Evolutionary conservation across 2,888 invertebrate genomes (phyloP).

Genomic region (Oxytorus armatus): DNA sequence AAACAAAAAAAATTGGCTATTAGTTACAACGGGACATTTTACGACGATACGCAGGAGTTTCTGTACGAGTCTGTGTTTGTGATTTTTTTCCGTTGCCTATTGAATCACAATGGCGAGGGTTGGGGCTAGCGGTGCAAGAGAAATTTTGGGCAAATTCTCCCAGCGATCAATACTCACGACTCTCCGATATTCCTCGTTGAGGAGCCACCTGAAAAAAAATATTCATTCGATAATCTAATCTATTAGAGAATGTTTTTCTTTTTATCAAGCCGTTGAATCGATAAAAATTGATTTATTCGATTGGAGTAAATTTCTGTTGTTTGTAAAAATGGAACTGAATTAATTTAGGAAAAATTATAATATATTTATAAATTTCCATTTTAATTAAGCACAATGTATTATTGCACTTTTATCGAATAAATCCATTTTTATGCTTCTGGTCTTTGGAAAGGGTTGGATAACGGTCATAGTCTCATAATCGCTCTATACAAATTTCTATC

Average conservation of each 20-base stretch:
- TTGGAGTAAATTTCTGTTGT: neutral
- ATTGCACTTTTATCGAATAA: slow-evolving; percentile 1
- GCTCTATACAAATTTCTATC: slow-evolving; percentile 38
- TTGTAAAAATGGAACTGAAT: neutral
- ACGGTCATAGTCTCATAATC: slow-evolving; percentile 49
- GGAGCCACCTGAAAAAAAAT: slow-evolving; percentile 79
- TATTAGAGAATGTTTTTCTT: neutral
- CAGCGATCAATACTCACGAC: slow-evolving; percentile 80
- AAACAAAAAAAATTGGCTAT: slow-evolving; percentile 34
- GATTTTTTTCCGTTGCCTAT: slow-evolving; percentile 9
- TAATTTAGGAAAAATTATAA: no score
- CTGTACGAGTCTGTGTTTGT: slow-evolving; percentile 8
- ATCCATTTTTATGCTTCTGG: slow-evolving; percentile 16
- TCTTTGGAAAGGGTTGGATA: slow-evolving; percentile 49
- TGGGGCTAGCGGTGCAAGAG: slow-evolving; percentile 17
- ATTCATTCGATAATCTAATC: neutral
- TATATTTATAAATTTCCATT: no score
- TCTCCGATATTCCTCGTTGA: slow-evolving; percentile 80
- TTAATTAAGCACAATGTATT: no score
- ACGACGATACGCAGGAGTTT: slow-evolving; percentile 25
- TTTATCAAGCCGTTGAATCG: no score
- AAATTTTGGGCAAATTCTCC: slow-evolving; percentile 43
- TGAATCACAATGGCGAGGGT: neutral
- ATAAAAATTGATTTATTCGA: no score
- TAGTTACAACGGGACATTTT: slow-evolving; percentile 48